phyloP scores from a whole-genome alignment of 1,140 invertebrate genomes.

The Bactericera cockerelli region DNA sequence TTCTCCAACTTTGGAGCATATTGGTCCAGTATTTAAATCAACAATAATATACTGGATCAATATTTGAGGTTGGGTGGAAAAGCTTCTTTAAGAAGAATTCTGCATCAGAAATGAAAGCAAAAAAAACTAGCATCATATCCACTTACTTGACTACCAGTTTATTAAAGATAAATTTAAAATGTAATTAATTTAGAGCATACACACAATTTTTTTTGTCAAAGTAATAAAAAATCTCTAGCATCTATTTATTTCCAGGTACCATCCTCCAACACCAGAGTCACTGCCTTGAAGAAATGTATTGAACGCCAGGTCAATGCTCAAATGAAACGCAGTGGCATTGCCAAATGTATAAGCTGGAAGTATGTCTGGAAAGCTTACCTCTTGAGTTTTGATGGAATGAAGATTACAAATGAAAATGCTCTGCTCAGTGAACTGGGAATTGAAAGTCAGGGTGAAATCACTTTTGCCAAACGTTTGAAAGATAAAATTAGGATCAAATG shows the following conservation, averaged over 20 bases:
- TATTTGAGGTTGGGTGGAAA: too few relatives aligned
- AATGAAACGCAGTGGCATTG: constrained; percentile 34
- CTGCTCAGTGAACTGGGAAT: constrained; percentile 45
- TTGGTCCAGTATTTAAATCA: too few relatives aligned
- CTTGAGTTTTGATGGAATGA: constrained; percentile 40
- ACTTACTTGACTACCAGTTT: too few relatives aligned
- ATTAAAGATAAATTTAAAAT: too few relatives aligned
- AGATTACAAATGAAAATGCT: constrained; percentile 40
- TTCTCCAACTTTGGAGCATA: too few relatives aligned
- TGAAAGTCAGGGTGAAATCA: constrained; percentile 41
- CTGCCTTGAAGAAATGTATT: constrained; percentile 48
- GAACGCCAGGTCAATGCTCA: constrained; percentile 38
- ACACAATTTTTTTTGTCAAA: too few relatives aligned
- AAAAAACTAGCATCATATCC: too few relatives aligned
- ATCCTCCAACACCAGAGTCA: constrained; percentile 41
- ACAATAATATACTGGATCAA: too few relatives aligned
- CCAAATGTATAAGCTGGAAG: constrained; percentile 49
- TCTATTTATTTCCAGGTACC: constrained; percentile 35
- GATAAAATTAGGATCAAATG: constrained; percentile 16
- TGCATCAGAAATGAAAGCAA: too few relatives aligned
- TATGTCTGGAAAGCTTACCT: constrained; percentile 53
- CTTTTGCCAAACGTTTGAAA: constrained; percentile 38
- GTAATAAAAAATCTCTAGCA: too few relatives aligned
- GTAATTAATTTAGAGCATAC: too few relatives aligned
- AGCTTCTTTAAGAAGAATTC: too few relatives aligned